Percentiles rank a stretch among this genome's conserved stretches.
phyloP scores from a whole-genome alignment of 2,113 vertebrate genomes.

The Hippocampus barbouri region DNA sequence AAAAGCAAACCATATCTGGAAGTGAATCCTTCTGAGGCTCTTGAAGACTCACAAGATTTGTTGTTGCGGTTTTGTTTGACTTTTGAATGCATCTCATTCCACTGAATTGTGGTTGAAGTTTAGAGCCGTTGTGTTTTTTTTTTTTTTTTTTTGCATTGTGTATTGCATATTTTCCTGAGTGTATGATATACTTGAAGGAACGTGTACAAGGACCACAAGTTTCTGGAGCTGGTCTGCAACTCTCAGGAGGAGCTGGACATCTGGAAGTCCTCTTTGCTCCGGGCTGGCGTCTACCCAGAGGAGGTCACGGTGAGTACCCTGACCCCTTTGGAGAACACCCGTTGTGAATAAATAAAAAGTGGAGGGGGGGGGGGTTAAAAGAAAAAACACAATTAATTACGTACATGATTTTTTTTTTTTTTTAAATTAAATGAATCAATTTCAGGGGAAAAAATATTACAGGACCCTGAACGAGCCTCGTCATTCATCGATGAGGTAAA shows the following conservation, averaged over 20 bases:
- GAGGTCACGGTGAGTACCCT: constrained; percentile 79
- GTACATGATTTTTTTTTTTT: too few species aligned
- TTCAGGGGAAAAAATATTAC: neutral
- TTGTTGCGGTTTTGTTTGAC: neutral
- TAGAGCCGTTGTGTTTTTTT: neutral
- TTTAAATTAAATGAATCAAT: too few species aligned
- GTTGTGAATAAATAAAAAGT: neutral
- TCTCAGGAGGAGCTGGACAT: constrained; percentile 89
- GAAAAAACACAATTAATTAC: neutral
- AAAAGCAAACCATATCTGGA: too few species aligned
- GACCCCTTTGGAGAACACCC: constrained; percentile 24
- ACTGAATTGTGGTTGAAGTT: neutral
- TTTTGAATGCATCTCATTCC: neutral
- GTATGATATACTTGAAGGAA: constrained; percentile 73
- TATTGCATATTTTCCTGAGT: neutral
- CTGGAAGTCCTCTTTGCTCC: constrained; percentile 92
- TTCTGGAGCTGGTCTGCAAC: constrained; percentile 86
- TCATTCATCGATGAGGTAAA: neutral
- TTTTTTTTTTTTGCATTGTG: neutral
- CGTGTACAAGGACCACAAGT: constrained; percentile 93
- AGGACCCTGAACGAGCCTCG: neutral
- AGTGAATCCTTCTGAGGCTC: neutral
- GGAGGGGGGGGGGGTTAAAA: neutral
- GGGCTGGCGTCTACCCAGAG: constrained; percentile 89
- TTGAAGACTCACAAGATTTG: neutral